Base-by-base conservation (phyloP, 2,113 vertebrate species). In the Gallinago undulata region DNA sequence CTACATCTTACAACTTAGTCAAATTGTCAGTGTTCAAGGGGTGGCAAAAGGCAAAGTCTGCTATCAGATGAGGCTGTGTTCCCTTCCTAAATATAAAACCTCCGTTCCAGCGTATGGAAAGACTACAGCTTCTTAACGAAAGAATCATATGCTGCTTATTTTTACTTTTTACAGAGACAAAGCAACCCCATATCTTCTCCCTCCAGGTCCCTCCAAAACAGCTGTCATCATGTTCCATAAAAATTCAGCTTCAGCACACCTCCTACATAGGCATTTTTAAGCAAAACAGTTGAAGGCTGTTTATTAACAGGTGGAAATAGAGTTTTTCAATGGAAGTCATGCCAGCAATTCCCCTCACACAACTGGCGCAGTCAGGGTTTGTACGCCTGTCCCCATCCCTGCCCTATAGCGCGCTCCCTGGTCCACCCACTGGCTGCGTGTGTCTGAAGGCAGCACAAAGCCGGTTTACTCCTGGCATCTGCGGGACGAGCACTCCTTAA, bases 21-120 rank as follows among this genome's bases (percentile, higher is more conserved):
- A 94, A 93, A 92, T 75, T 93, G 85, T 92, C 80, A 90, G 17
- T 0, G 1, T 96, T 96, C 80, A 78, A 78, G 16, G 81, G 77
- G 84, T 89, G 91, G 90, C 90, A 95, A 97, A 93, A 97, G 82
- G 83, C 88, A 79, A 48, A 95, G 77, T 81, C 76, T 95, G 84
- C 80, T 81, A 8, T 19, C 90, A 93, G 43, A 73, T 30, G 19
- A 81, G 60, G 43, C 55, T 90, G 56, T 48, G 21, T 73, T 96
- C 35, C 41, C 59, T 91, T 97, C 64, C 90, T 89, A 94, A 95
- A 93, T 69, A 72, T 45, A 81, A 92, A 92, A 73, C 16, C 43
- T 73, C 30, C 2, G 1, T 64, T 84, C 43, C 62, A 92, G 73
- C 4, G 51, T 90, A 87, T 47, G 62, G 73, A 50, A 92, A 89